Evolutionary conservation across 1,140 invertebrate species (phyloP), one percentile per base, ranked within the genome.

Genomic region (Gryon sp.): DNA sequence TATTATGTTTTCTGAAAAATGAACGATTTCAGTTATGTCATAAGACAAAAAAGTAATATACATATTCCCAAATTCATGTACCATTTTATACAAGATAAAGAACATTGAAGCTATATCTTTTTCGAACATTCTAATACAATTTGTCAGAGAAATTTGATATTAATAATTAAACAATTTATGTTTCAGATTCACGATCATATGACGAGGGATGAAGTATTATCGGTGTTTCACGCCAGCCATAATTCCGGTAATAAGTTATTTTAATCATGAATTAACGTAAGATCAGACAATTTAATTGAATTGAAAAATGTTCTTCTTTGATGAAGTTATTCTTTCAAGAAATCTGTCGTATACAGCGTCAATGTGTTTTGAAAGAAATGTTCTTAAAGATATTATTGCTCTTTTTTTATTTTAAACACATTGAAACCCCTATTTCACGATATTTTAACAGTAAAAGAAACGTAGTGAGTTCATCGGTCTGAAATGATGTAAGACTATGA

Each of bases 121-220:
- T n/a, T n/a, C n/a, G n/a, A n/a, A n/a, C n/a, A n/a, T n/a, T n/a
- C n/a, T n/a, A 34, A 38, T 46, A 41, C 22, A 48, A n/a, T n/a
- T n/a, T 20, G 18, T 40, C 22, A 16, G 15, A 46, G 1, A n/a
- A 2, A 38, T 3, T 52, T 34, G 59, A 41, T 38, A 62, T 62
- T 68, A 53, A 72, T 57, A 40, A 73, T 16, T 3, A 20, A 40
- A 65, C 20, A 57, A 55, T 75, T 76, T 62, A 62, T 87, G 84
- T 92, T 91, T 30, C 91, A 95, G 94, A 91, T 95, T 85, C 95
- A 96, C 90, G 92, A 94, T 88, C 92, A 94, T 82, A 96, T 96
- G 95, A 93, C 93, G 69, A 85, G 91, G 82, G 93, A 94, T 68
- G 94, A 96, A 89, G 90, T 95, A 83, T 90, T 92, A 82, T 92